Evolutionary conservation across 2,797 vertebrate genomes (phyloP), one percentile per base, ranked within the genome.

Genomic region (Atherinosoma microstoma): DNA sequence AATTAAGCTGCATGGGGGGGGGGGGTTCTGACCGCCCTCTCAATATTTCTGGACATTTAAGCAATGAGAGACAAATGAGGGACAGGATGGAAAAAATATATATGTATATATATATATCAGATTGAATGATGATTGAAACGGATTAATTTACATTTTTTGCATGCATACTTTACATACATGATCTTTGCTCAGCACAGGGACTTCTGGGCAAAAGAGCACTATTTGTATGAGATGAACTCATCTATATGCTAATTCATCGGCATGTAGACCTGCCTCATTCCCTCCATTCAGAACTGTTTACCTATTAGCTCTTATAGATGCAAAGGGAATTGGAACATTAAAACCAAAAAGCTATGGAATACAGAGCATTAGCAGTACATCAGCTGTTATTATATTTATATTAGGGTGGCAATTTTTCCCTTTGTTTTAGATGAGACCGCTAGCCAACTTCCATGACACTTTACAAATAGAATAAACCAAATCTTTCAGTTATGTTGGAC

Each of bases 241-340:
- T 98, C 97, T 98, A 98, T 97, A 98, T 98, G 96, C 96, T 97
- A 98, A 98, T 98, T 97, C 96, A 96, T 96, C 95, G 92, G 91
- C 90, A 94, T 94, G 93, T 97, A 97, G 96, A 96, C 95, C 95
- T 96, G 97, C 95, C 96, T 97, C 95, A 96, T 97, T 96, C 96
- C 94, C 96, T 93, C 95, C 94, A 94, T 96, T 95, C 96, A 96
- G 94, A 94, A 95, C 95, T 97, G 96, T 97, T 97, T 97, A 98
- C 96, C 96, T 94, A 96, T 95, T 95, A 95, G 94, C 91, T 92
- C 88, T 91, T 90, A 91, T 92, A 93, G 93, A 95, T 94, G 94
- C 94, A 87, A 93, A 87, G 90, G 92, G 90, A 94, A 93, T 92
- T 92, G 89, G 86, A 92, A 94, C 94, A 93, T 93, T 93, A 94